A percentile compares a stretch with the other conserved stretches of the same genome.
Evolutionary conservation across 1,140 invertebrate species (phyloP).

Genomic region (Calliphora vicina): DNA sequence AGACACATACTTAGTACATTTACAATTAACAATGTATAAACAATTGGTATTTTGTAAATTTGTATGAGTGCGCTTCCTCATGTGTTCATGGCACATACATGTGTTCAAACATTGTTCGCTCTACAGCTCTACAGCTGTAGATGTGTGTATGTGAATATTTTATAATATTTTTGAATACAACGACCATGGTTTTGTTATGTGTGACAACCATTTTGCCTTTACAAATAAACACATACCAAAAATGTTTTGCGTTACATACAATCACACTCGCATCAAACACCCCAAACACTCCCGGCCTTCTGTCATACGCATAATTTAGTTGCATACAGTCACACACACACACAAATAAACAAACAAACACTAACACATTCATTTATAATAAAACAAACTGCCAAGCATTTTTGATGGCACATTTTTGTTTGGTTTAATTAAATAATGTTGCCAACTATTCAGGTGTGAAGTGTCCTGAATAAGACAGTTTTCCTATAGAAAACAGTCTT

Average conservation of each 20-base stretch:
- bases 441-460: too few relatives aligned
- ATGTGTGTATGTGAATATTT: not conserved
- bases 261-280: not conserved
- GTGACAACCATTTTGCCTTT: conserved; percentile 11
- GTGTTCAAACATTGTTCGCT: not conserved
- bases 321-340: not conserved
- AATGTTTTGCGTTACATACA: not conserved
- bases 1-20: not conserved
- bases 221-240: not conserved
- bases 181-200: not conserved
- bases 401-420: too few relatives aligned
- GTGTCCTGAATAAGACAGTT: too few relatives aligned
- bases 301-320: not conserved
- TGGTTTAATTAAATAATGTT: too few relatives aligned
- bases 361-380: not conserved
- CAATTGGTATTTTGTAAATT: conserved; percentile 13
- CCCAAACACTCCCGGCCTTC: too few relatives aligned
- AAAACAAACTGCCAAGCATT: too few relatives aligned
- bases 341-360: not conserved
- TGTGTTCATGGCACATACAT: not conserved
- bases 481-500: too few relatives aligned
- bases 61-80: not conserved
- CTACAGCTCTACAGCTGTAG: not conserved
- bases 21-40: conserved; percentile 18
- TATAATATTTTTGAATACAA: not conserved